phyloP scores from a whole-genome alignment of 2,113 vertebrate genomes.

The Phocoena phocoena region DNA sequence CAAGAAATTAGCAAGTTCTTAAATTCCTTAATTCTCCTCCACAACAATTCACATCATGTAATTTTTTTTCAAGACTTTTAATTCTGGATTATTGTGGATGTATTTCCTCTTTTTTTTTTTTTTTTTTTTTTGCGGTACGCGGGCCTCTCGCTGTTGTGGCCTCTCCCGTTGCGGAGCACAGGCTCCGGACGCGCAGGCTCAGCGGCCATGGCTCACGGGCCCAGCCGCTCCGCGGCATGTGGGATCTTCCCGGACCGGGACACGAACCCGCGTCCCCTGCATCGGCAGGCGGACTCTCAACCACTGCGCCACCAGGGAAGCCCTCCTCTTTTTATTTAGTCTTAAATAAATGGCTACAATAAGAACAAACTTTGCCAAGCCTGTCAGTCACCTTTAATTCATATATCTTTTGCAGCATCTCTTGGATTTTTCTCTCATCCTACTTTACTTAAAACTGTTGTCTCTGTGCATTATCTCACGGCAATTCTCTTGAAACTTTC shows the following conservation, averaged over 20 bases:
- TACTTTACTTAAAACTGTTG: neutral
- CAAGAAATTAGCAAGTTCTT: neutral
- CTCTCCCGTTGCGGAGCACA: too few relatives aligned
- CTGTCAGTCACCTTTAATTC: neutral
- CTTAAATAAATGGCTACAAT: neutral
- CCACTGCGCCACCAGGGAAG: too few relatives aligned
- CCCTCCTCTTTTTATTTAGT: neutral
- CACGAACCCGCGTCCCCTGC: too few relatives aligned
- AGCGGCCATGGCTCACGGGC: too few relatives aligned
- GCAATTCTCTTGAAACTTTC: neutral
- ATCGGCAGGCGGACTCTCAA: too few relatives aligned
- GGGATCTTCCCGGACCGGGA: too few relatives aligned
- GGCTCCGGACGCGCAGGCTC: too few relatives aligned
- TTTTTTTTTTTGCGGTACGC: too few relatives aligned
- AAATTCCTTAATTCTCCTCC: neutral
- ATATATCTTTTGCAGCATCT: neutral
- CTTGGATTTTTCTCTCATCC: neutral
- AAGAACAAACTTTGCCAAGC: neutral
- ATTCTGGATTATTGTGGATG: neutral
- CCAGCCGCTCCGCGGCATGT: too few relatives aligned
- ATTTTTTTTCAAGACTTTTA: neutral
- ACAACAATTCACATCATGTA: neutral
- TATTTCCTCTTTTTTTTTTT: conserved; percentile 2
- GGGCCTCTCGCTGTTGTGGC: too few relatives aligned
- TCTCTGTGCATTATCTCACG: neutral